phyloP scores from a whole-genome alignment of 2,113 vertebrate genomes.

The Nothocercus nigrocapillus region DNA sequence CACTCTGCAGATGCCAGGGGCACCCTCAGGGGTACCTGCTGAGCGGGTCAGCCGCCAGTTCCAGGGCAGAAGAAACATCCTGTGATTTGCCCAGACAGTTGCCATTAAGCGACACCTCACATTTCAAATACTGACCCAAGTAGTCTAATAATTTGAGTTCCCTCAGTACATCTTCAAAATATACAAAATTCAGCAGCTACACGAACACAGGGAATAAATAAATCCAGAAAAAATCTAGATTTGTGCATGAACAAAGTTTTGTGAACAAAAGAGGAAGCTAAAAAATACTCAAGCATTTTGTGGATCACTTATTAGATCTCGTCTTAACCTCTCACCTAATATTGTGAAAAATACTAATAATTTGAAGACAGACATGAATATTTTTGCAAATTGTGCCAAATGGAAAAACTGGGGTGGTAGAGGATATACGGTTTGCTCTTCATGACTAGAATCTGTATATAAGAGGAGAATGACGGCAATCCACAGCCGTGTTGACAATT shows the following conservation, averaged over 20 bases:
- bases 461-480: constrained; percentile 43
- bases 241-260: not conserved
- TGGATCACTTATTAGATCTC: not conserved
- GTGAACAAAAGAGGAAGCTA: not conserved
- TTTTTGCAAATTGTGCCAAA: constrained; percentile 57
- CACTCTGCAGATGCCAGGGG: not conserved
- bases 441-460: constrained; percentile 69
- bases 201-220: not conserved
- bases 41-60: not conserved
- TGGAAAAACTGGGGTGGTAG: constrained; percentile 66
- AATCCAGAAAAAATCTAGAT: not conserved
- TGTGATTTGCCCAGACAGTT: not conserved
- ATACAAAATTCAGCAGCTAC: not conserved
- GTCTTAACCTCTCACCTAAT: not conserved
- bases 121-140: not conserved
- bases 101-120: not conserved
- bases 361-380: constrained; percentile 30
- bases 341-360: constrained; percentile 47
- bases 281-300: not conserved
- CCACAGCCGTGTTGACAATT: constrained; percentile 62
- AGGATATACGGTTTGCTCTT: constrained; percentile 66
- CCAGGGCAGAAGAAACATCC: not conserved
- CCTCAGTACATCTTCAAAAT: not conserved
- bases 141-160: not conserved
- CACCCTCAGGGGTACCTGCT: not conserved